Evolutionary conservation across 2,888 invertebrate genomes (phyloP), one percentile per base, ranked within the genome.

Genomic region (Metellina segmentata): DNA sequence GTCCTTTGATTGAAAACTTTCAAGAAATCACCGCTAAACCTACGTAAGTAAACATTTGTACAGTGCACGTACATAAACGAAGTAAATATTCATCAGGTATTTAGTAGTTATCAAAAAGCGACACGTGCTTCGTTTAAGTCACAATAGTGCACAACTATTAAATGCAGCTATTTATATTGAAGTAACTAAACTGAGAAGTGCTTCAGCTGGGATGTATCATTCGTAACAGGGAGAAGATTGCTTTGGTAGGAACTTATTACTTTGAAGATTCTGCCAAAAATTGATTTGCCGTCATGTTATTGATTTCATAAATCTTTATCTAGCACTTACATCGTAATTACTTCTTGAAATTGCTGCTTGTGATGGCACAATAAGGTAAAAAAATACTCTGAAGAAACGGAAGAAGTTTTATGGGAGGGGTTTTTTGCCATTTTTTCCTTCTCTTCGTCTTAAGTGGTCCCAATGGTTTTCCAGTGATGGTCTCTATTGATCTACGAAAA

Each of bases 291-390:
- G 83, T 78, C 82, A 83, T 78, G 70, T 83, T 89, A 89, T 89
- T 83, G 89, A 89, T 89, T 89, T 83, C 89, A 89, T 78, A 89
- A 89, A 83, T 89, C 83, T 89, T 89, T 83, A 89, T 89, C 89
- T 89, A 72, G 82, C 89, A 89, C 89, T 89, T 89, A 89, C 89
- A 89, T 78, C 72, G 89, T 83, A 89, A 89, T 89, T 89, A 89
- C 83, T 89, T 89, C 53, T 89, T 89, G 83, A 89, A 89, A 89
- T 89, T 89, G 89, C 83, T 89, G 13, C 83, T 89, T 89, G 77
- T 77, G 71, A 85, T 83, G 71, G 82, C 71, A 83, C 81, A 89
- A 89, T 82, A 89, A 77, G 70, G 77, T 75, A 89, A 89, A 81
- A n/a, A 81, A 81, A 82, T 77, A 61, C 74, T 69, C 16, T 83